Base-by-base conservation (phyloP, 2,113 vertebrate species). In the Callipepla squamata region DNA sequence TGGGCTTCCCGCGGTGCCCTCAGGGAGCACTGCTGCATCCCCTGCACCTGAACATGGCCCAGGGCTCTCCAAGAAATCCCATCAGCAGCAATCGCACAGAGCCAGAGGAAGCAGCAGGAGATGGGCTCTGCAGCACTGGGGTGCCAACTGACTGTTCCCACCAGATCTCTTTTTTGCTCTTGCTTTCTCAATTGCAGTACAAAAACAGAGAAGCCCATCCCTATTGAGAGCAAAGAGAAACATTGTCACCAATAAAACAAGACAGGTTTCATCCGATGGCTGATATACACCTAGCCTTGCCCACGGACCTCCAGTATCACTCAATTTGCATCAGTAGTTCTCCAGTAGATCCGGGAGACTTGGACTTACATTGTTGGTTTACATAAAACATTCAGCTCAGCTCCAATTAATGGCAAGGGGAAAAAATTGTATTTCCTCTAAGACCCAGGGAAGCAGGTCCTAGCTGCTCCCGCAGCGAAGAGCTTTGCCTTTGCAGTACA, bases 401-500 rank as follows among this genome's bases (percentile, higher is more conserved):
- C n/a, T 48, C 13, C 25, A 80, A 36, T 22, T 36, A 61, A 38
- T 36, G 0, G 11, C 15, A 89, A 58, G 21, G 1, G 28, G 2
- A 2, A 3, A 15, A 69, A 73, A 32, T 0, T 3, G 0, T 10
- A 72, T 26, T 75, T 10, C 57, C 36, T 3, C 11, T 19, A 47
- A 62, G 77, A 45, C 34, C 18, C 13, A 2, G 14, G 51, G 44
- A 68, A 87, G 58, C 0, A 0, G 6, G 9, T 34, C 20, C 23
- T 28, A 45, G 2, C 12, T 5, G 0, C 28, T 76, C 2, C 34
- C 7, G 3, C 20, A n/a, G 0, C 1, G 7, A 47, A 80, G 1
- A 0, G 3, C 7, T 4, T 5, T 28, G 66, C 2, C 18, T 25
- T 59, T 5, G 1, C 0, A 0, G 1, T 22, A 0, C 44, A 50